These are phyloP conservation scores for Orchesella cincta DNA, from an alignment of 1,140 invertebrate species.

Conservation along the genomic window DNA sequence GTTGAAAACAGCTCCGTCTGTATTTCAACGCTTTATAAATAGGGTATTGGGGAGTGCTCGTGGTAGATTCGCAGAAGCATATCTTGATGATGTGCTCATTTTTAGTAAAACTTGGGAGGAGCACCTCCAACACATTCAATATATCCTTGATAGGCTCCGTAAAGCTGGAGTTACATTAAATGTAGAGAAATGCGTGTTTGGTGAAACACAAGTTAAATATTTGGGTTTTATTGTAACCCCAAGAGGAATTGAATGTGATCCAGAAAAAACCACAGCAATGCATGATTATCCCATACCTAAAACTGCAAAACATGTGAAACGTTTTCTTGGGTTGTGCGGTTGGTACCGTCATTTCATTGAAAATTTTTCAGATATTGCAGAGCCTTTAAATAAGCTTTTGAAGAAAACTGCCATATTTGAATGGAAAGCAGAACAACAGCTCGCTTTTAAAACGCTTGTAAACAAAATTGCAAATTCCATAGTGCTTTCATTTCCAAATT, in stretches of 20 bases:
- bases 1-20: constrained; percentile 45
- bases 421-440: constrained; percentile 24
- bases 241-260: constrained; percentile 56
- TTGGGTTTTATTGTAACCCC: constrained; percentile 57
- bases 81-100: constrained; percentile 44
- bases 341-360: constrained; percentile 58
- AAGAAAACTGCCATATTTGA: constrained; percentile 52
- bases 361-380: constrained; percentile 53
- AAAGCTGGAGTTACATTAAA: constrained; percentile 42
- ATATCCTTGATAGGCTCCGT: constrained; percentile 40
- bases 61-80: constrained; percentile 36
- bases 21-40: constrained; percentile 49
- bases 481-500: not conserved
- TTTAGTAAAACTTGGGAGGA: constrained; percentile 32
- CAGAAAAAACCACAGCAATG: constrained; percentile 55
- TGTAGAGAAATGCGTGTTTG: constrained; percentile 57
- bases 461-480: not conserved
- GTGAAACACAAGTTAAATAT: constrained; percentile 56
- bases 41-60: constrained; percentile 23
- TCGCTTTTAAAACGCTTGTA: constrained; percentile 50
- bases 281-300: constrained; percentile 55
- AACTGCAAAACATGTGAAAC: constrained; percentile 55
- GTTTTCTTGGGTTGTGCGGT: constrained; percentile 57
- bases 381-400: constrained; percentile 54
- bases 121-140: constrained; percentile 37